A percentile compares a stretch with the other conserved stretches of the same genome.
phyloP scores from a whole-genome alignment of 1,140 invertebrate species.

The Conus ventricosus region DNA sequence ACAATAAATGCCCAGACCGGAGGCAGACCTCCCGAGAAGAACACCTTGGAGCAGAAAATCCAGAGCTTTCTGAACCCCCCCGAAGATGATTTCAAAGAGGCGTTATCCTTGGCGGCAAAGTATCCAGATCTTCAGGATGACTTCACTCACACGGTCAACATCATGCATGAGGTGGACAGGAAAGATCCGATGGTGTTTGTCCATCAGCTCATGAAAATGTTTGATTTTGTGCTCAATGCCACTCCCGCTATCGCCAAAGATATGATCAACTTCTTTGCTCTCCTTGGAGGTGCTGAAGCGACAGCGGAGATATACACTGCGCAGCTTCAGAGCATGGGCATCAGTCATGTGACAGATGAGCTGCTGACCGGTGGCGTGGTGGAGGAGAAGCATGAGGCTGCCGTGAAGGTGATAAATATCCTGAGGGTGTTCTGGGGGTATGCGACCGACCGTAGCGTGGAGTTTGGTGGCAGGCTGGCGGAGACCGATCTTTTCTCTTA shows the following conservation, averaged over 20 bases:
- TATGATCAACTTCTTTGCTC: neutral
- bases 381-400: neutral
- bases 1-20: neutral
- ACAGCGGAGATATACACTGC: neutral
- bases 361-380: neutral
- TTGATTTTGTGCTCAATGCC: no score
- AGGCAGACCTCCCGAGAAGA: neutral
- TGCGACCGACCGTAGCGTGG: neutral
- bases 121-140: neutral
- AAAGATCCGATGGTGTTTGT: neutral
- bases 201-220: neutral
- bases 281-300: neutral
- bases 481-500: neutral
- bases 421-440: neutral
- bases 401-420: neutral
- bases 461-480: neutral
- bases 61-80: neutral
- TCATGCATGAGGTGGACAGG: neutral
- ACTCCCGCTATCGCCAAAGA: neutral
- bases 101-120: neutral
- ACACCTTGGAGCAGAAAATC: conserved; percentile 10
- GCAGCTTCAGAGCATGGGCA: neutral
- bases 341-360: neutral
- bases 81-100: neutral
- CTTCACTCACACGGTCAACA: conserved; percentile 4